Evolutionary conservation across 2,113 vertebrate genomes (phyloP), one percentile per base, ranked within the genome.

Genomic region (Thermophis baileyi): DNA sequence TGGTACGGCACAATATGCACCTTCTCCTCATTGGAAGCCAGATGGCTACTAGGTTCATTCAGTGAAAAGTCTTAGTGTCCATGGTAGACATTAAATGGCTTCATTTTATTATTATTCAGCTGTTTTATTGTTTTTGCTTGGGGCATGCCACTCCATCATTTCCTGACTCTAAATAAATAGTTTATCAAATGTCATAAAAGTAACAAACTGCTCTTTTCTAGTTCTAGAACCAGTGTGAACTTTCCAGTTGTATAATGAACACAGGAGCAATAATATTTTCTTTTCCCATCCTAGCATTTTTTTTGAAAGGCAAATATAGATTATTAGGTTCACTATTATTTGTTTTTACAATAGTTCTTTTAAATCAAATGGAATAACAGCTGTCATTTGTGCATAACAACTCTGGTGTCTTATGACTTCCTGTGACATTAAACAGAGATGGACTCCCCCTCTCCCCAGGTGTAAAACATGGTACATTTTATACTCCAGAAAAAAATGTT

Each of bases 381-480:
- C n/a, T 94, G 92, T 94, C 92, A 91, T 94, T 93, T 49, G 93
- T 94, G 88, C 94, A 95, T 91, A 91, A 40, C 27, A 96, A 95
- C 90, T 93, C 95, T 1, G 3, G 86, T 91, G 89, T 94, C 95
- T 94, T 90, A 92, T 57, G 88, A 92, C 30, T 95, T 95, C 87
- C 55, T 44, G 4, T 90, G 93, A 92, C 63, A 91, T 96, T 94
- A 88, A 91, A 35, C 46, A 88, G 89, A 88, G 40, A 60, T 87
- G 93, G 90, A 95, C 92, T 85, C 35, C 22, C 0, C 0, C 44
- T 40, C 2, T 88, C 1, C 4, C 89, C 1, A 85, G 0, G 35
- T 20, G 14, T 16, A 88, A 69, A 16, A n/a, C 12, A 55, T 51
- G 2, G 87, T 91, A 91, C 24, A 24, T 55, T 91, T 91, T 10